Conservation (phyloP, 2,797 vertebrate species). For the Clarias pachynema region DNA sequence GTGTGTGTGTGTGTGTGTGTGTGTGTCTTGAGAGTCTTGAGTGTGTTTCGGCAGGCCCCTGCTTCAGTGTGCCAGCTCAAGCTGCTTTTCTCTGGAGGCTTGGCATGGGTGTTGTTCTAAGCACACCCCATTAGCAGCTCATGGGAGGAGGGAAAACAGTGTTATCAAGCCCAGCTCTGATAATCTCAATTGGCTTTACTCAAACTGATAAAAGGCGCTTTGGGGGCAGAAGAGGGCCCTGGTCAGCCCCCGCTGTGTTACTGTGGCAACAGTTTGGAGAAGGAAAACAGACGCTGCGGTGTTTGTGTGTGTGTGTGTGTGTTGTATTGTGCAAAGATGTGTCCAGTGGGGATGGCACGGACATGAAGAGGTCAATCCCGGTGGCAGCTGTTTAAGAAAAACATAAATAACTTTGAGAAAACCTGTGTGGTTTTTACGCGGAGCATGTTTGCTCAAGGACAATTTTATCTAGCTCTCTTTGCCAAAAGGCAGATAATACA, state of each 20-base stretch:
- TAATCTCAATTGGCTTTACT: slow-evolving; percentile 90
- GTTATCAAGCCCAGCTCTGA: slow-evolving; percentile 82
- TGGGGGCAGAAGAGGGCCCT: slow-evolving; percentile 71
- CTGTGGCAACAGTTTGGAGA: slow-evolving; percentile 65
- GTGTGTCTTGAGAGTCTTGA: slow-evolving; percentile 21
- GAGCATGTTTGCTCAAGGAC: slow-evolving; percentile 17
- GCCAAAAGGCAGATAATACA: slow-evolving; percentile 4
- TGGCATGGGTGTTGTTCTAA: slow-evolving; percentile 76
- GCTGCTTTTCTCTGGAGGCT: slow-evolving; percentile 35
- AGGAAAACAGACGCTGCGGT: slow-evolving; percentile 60
- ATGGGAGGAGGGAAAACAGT: slow-evolving; percentile 84
- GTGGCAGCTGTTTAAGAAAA: slow-evolving; percentile 53
- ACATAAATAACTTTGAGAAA: slow-evolving; percentile 56
- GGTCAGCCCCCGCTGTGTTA: slow-evolving; percentile 72
- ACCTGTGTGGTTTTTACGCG: slow-evolving; percentile 25
- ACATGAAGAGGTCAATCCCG: slow-evolving; percentile 59
- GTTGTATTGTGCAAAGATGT: slow-evolving; percentile 49
- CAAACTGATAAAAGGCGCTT: slow-evolving; percentile 83
- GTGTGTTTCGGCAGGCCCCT: slow-evolving; percentile 39
- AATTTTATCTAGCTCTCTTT: neutral
- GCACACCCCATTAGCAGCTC: slow-evolving; percentile 88
- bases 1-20: slow-evolving; percentile 58
- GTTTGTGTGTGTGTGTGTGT: slow-evolving; percentile 39
- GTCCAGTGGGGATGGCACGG: slow-evolving; percentile 56
- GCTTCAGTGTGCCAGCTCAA: slow-evolving; percentile 27